Base-by-base conservation (phyloP, 2,888 invertebrate genomes). In the Sarcophaga caerulescens region DNA sequence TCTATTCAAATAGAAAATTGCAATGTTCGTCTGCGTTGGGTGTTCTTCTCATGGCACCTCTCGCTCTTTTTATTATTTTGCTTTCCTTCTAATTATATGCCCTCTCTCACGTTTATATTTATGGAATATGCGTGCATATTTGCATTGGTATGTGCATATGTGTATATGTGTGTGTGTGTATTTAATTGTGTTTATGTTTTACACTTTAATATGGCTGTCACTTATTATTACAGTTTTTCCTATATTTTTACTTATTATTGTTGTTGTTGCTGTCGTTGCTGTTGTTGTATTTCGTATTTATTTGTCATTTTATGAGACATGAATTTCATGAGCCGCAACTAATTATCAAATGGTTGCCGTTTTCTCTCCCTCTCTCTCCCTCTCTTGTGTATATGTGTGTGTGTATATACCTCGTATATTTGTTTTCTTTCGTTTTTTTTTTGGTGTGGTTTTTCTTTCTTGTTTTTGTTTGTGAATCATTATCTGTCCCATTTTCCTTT, bases 281-380 rank as follows among this genome's bases (percentile, higher is more conserved):
- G 17, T 21, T 60, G n/a, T 19, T 17, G 60, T 35, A 35, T 35
- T 35, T 35, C 35, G 35, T 35, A 35, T 35, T 35, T 35, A 35
- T 35, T 35, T 35, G 35, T 35, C 35, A 35, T 35, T 35, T 35
- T 35, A 78, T 47, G 70, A 84, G 80, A 70, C 75, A 83, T 76
- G 80, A 87, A 85, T 88, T 91, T 92, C 90, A 92, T 92, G 91
- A 91, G 90, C 89, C 91, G 90, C 90, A 89, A 90, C 92, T 91
- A 91, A 91, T 91, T 91, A 90, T 89, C 90, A 90, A 91, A 90
- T 91, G 91, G 90, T 89, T 83, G 21, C 66, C 52, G 14, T 1
- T 47, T 47, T 47, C 0, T 14, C 4, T 47, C 14, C 14, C 10
- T 52, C 17, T 52, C 17, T 3, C 17, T 14, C 5, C 0, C 14